Conservation (phyloP, 2,797 vertebrate species). For the Sebastes kiyomatsui region DNA sequence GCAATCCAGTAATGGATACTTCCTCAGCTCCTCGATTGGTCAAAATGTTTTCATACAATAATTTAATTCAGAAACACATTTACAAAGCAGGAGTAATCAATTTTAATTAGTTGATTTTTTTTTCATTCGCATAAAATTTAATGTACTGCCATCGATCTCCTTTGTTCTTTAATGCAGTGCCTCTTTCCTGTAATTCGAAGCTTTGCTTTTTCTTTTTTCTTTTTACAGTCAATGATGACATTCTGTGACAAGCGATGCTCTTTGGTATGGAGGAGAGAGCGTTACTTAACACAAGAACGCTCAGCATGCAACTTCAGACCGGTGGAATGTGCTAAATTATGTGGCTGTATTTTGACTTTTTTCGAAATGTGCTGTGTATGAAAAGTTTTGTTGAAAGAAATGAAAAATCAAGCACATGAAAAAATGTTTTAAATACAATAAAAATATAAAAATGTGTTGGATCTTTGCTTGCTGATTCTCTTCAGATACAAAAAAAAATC, state of each 20-base stretch:
- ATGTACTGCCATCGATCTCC: conserved; percentile 89
- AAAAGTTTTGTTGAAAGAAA: conserved; percentile 12
- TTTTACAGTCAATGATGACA: conserved; percentile 85
- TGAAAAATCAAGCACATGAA: background rate
- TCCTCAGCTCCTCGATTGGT: conserved; percentile 88
- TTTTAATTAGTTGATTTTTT: conserved; percentile 91
- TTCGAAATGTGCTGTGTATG: background rate
- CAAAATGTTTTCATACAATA: conserved; percentile 92
- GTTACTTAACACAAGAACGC: conserved; percentile 12
- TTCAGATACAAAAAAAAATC: background rate
- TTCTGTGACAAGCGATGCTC: conserved; percentile 81
- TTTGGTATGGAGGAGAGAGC: conserved; percentile 34
- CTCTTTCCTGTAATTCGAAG: conserved; percentile 89
- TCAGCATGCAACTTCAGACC: conserved; percentile 19
- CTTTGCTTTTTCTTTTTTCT: conserved; percentile 73
- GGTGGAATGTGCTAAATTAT: conserved; percentile 4
- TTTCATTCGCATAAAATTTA: conserved; percentile 89
- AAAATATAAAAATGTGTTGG: background rate
- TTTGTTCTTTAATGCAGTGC: conserved; percentile 91
- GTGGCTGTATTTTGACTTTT: background rate
- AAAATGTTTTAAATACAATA: background rate
- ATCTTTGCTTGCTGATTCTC: background rate
- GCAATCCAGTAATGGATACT: conserved; percentile 91
- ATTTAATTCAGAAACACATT: conserved; percentile 93
- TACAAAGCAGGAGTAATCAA: conserved; percentile 91